phyloP scores from a whole-genome alignment of 2,888 invertebrate species.

The Kryphioiulus occultus region DNA sequence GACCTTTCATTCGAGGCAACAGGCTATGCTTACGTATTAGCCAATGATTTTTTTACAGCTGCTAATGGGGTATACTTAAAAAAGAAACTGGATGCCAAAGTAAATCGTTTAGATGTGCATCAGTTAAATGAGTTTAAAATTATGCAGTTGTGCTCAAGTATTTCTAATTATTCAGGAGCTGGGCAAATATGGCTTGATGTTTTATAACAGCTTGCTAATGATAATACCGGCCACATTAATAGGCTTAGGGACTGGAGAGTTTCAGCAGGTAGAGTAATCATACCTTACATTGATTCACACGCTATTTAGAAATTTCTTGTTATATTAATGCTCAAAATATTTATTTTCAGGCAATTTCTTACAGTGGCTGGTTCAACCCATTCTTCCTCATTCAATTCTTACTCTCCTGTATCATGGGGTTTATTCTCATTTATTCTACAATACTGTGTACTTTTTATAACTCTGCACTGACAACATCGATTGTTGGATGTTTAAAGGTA shows the following conservation, averaged over 20 bases:
- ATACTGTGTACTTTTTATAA: constrained; percentile 95
- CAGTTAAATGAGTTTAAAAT: background rate
- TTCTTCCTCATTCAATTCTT: constrained; percentile 82
- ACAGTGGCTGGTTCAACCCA: constrained; percentile 76
- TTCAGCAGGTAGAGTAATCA: constrained; percentile 66
- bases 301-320: background rate
- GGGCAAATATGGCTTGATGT: constrained; percentile 91
- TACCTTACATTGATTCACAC: background rate
- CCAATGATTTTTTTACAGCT: constrained; percentile 96
- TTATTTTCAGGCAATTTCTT: constrained; percentile 67
- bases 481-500: constrained; percentile 93
- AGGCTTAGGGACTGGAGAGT: constrained; percentile 79
- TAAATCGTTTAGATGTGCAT: background rate
- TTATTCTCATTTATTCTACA: constrained; percentile 91
- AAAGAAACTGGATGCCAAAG: constrained; percentile 90
- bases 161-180: constrained; percentile 67
- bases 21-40: constrained; percentile 88
- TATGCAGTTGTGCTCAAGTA: background rate
- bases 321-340: background rate
- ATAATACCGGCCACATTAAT: constrained; percentile 75
- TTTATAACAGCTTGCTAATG: constrained; percentile 91
- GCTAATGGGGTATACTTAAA: constrained; percentile 97
- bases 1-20: constrained; percentile 91
- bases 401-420: constrained; percentile 95
- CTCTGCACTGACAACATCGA: constrained; percentile 98